Conservation (phyloP, 2,113 vertebrate genomes). For the Lamprotornis superbus region DNA sequence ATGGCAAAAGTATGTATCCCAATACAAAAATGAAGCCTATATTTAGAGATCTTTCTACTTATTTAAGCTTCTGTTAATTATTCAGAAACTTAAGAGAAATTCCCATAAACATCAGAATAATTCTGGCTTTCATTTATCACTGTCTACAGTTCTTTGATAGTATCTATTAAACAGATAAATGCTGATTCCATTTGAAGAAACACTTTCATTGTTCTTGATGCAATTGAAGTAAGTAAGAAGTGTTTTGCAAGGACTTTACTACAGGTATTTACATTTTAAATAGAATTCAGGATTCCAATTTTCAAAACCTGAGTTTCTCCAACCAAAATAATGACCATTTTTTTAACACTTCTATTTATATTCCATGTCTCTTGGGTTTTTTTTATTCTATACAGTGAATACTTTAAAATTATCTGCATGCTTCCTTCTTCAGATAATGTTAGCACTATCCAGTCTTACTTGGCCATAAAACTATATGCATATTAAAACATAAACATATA, state of each 20-base stretch:
- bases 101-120: background rate
- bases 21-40: background rate
- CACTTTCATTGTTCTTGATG: background rate
- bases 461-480: background rate
- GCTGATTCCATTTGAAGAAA: background rate
- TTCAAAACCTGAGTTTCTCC: background rate
- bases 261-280: background rate
- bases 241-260: background rate
- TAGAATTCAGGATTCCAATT: background rate
- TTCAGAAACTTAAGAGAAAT: background rate
- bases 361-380: rapidly evolving
- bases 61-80: background rate
- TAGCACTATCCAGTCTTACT: background rate
- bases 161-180: background rate
- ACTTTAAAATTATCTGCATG: background rate
- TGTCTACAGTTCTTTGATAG: background rate
- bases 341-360: background rate
- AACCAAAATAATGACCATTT: background rate
- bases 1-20: background rate
- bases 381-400: background rate
- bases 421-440: background rate
- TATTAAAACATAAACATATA: background rate
- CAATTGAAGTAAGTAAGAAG: background rate
- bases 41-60: background rate
- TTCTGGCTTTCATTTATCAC: background rate